Conservation (phyloP, 1,140 invertebrate genomes). For the Cyphomyrmex costatus region DNA sequence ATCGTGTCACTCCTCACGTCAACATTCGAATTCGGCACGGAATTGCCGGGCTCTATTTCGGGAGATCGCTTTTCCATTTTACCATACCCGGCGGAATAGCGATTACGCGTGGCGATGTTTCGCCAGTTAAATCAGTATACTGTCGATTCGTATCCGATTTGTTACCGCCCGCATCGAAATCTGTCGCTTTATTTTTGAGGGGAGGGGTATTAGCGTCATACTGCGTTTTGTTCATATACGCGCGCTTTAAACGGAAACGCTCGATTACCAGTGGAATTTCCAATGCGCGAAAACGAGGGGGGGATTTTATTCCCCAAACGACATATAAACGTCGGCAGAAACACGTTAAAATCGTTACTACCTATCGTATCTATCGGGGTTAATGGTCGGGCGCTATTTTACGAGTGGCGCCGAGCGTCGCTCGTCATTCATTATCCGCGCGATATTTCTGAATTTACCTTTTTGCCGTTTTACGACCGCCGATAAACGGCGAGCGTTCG, state of each 20-base stretch:
- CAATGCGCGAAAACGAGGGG: neutral
- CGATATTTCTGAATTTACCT: conserved; percentile 60
- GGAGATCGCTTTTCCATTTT: neutral
- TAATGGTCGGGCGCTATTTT: conserved; percentile 65
- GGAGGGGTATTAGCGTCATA: neutral
- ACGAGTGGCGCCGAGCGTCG: conserved; percentile 56
- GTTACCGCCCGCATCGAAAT: conserved; percentile 26
- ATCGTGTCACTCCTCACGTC: conserved; percentile 33
- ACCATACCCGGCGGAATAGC: neutral
- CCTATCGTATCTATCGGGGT: conserved; percentile 68
- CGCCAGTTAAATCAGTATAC: conserved; percentile 18
- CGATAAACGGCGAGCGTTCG: conserved; percentile 19
- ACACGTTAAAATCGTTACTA: conserved; percentile 65
- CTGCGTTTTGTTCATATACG: neutral
- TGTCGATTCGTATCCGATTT: conserved; percentile 16
- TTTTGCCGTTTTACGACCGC: conserved; percentile 43
- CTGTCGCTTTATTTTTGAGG: conserved; percentile 44
- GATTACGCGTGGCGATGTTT: neutral
- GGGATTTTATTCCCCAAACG: conserved; percentile 54
- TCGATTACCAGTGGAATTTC: conserved; percentile 39
- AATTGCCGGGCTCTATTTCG: neutral
- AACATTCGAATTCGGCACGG: neutral
- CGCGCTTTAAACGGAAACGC: conserved; percentile 24
- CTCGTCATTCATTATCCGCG: conserved; percentile 59
- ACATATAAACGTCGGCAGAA: conserved; percentile 57